phyloP scores from a whole-genome alignment of 2,797 vertebrate genomes.

The Halcyon badia region DNA sequence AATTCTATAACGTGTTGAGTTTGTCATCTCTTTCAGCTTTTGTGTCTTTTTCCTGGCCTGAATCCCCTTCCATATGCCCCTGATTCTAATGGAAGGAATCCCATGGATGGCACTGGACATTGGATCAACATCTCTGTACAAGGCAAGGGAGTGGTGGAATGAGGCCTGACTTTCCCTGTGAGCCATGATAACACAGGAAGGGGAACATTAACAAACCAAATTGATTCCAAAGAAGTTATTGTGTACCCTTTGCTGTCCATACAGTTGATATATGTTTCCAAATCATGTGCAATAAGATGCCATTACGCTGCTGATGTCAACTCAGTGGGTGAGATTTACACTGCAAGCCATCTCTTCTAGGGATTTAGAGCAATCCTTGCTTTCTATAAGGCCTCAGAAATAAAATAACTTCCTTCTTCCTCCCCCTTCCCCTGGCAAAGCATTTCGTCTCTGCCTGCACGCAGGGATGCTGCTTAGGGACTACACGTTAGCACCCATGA shows the following conservation, averaged over 20 bases:
- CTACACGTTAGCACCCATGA: conserved; percentile 35
- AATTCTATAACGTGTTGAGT: neutral
- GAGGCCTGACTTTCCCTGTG: neutral
- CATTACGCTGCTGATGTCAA: conserved; percentile 50
- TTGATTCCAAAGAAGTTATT: conserved; percentile 42
- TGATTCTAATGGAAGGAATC: neutral
- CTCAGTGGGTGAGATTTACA: conserved; percentile 61
- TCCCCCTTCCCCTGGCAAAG: conserved; percentile 33
- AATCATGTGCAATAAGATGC: conserved; percentile 44
- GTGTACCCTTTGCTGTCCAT: conserved; percentile 59
- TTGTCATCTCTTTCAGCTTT: neutral
- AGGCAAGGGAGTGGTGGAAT: neutral
- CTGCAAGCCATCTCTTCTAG: conserved; percentile 58
- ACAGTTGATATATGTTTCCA: conserved; percentile 43
- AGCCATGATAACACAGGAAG: neutral
- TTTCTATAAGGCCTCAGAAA: conserved; percentile 63
- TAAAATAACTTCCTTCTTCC: conserved; percentile 63
- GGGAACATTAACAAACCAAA: conserved; percentile 52
- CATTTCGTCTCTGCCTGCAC: conserved; percentile 27
- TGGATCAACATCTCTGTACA: accelerated
- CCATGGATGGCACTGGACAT: neutral
- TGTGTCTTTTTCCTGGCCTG: neutral
- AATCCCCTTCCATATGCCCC: neutral
- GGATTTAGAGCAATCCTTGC: conserved; percentile 65
- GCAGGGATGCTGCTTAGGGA: neutral